phyloP scores from a whole-genome alignment of 92 coral and sea anemone genomes.

The Palythoa caribaeorum region DNA sequence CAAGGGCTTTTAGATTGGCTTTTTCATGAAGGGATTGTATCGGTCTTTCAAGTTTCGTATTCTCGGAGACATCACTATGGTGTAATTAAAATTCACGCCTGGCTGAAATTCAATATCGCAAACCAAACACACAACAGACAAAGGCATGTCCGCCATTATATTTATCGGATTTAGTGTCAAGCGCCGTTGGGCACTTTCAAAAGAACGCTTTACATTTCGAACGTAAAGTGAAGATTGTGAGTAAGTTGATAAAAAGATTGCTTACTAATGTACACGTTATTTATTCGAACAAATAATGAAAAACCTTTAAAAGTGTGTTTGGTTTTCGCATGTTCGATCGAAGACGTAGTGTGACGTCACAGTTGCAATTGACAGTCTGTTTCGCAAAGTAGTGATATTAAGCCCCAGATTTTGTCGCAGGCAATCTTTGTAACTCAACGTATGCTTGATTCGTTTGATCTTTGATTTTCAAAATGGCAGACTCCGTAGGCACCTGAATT shows the following conservation, averaged over 20 bases:
- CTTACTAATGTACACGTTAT: neutral
- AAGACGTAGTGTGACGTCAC: conserved; percentile 45
- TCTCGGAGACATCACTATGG: conserved; percentile 21
- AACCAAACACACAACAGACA: conserved; percentile 33
- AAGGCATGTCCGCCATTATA: conserved; percentile 20
- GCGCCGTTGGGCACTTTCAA: conserved; percentile 27
- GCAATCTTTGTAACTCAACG: neutral
- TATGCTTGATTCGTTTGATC: neutral
- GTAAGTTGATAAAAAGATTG: neutral
- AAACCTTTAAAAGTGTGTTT: conserved; percentile 1
- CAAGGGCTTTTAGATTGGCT: neutral
- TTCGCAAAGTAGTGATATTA: neutral
- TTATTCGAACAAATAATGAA: neutral
- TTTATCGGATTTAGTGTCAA: neutral
- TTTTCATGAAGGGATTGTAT: neutral
- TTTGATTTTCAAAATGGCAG: neutral
- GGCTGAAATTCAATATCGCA: conserved; percentile 66
- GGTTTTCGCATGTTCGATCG: neutral
- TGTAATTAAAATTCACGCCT: conserved; percentile 62
- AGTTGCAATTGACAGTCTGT: neutral
- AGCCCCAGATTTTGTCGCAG: neutral
- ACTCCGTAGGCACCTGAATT: neutral
- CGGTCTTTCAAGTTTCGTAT: neutral
- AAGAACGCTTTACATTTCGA: neutral
- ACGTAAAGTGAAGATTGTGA: neutral